These are phyloP conservation scores for Acanthurus leucopareius DNA, from an alignment of 2,797 vertebrate species.

Conservation along the genomic window DNA sequence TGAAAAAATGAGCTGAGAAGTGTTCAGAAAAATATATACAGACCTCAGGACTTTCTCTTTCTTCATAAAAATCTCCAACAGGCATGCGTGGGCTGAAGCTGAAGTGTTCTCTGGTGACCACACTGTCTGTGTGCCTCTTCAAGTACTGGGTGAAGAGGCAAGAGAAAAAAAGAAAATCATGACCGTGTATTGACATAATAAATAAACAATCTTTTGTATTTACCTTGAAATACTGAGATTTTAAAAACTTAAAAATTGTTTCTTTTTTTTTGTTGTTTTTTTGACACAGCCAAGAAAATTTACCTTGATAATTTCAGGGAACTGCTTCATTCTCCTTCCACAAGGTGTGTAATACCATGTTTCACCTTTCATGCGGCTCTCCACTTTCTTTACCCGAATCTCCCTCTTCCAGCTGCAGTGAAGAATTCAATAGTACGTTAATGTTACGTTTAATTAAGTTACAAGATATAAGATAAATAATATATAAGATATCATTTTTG, in stretches of 20 bases:
- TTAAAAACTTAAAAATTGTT: not conserved
- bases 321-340: conserved; percentile 97
- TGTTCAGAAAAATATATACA: conserved; percentile 36
- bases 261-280: not conserved
- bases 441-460: not conserved
- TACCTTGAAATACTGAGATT: not conserved
- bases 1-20: not conserved
- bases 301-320: conserved; percentile 98
- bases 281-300: not conserved
- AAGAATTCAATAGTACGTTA: conserved; percentile 9
- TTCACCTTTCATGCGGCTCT: conserved; percentile 95
- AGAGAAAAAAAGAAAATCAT: not conserved
- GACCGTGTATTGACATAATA: not conserved
- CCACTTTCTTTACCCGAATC: conserved; percentile 92
- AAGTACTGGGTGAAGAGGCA: conserved; percentile 87
- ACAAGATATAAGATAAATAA: too few species aligned
- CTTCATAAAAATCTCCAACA: conserved; percentile 96
- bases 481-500: not conserved
- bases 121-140: conserved; percentile 89
- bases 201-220: not conserved
- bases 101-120: conserved; percentile 95
- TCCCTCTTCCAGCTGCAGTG: conserved; percentile 92
- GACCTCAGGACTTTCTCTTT: conserved; percentile 92
- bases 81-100: conserved; percentile 99
- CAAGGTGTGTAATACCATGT: conserved; percentile 99